Evolutionary conservation across 37 sponge, comb jelly and placozoan species (phyloP).

Genomic region (Chondrilla cf. caribensis): DNA sequence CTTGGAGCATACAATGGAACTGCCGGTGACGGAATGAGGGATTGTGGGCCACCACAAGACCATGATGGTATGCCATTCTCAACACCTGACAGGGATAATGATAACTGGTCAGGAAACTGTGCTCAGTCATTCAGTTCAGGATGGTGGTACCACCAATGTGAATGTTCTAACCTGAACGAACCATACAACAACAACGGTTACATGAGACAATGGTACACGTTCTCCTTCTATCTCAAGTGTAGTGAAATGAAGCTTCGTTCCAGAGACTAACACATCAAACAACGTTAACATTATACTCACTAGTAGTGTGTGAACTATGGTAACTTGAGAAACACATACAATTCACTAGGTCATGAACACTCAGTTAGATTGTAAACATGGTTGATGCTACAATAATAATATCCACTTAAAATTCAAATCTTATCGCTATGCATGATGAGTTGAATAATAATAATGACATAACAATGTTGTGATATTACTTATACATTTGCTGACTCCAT

Average conservation of each 20-base stretch:
- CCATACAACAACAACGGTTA: neutral
- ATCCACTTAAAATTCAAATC: too few species aligned
- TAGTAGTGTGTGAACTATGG: too few species aligned
- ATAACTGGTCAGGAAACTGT: neutral
- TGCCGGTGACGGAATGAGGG: neutral
- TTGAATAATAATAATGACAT: too few species aligned
- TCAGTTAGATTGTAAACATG: too few species aligned
- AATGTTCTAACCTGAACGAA: neutral
- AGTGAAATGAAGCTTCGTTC: neutral
- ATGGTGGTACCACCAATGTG: slow-evolving; percentile 5
- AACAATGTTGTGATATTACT: too few species aligned
- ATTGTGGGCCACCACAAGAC: neutral
- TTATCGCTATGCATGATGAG: too few species aligned
- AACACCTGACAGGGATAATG: slow-evolving; percentile 16
- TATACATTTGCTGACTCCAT: too few species aligned
- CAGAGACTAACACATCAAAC: neutral
- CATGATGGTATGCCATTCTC: neutral
- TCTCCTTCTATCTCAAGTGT: neutral
- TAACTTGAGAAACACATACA: too few species aligned
- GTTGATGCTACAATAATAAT: too few species aligned
- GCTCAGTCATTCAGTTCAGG: neutral
- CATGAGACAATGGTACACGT: neutral
- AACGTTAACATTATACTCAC: neutral
- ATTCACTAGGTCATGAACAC: too few species aligned
- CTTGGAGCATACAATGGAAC: neutral